phyloP scores from a whole-genome alignment of 2,113 vertebrate species.

The Corythoichthys intestinalis region DNA sequence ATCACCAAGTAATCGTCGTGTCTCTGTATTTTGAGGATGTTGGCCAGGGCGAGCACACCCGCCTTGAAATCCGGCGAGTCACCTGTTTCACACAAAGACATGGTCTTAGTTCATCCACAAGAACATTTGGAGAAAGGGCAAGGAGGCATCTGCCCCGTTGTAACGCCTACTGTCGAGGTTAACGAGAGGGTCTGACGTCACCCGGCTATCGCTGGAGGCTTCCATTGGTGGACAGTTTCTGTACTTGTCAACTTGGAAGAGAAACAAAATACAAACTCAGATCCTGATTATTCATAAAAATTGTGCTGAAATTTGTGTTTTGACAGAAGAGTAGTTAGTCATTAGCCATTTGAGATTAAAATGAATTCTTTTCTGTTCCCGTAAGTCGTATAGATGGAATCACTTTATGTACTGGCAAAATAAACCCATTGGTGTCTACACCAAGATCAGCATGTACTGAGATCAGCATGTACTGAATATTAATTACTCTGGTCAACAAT shows the following conservation, averaged over 20 bases:
- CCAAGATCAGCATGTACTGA: too few species aligned
- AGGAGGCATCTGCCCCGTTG: background rate
- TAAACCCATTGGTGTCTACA: too few species aligned
- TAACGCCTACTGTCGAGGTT: constrained; percentile 86
- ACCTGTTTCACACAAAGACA: constrained; percentile 60
- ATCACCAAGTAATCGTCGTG: constrained; percentile 96
- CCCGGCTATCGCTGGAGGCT: constrained; percentile 72
- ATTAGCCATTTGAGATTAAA: too few species aligned
- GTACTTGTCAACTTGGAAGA: constrained; percentile 85
- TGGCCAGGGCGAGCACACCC: constrained; percentile 89
- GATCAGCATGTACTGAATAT: too few species aligned
- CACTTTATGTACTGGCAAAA: too few species aligned
- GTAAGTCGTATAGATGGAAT: too few species aligned
- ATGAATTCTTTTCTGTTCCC: too few species aligned
- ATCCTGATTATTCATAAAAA: background rate
- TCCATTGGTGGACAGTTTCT: constrained; percentile 80
- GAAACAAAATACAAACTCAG: background rate
- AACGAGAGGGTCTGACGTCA: constrained; percentile 81
- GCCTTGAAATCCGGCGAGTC: constrained; percentile 95
- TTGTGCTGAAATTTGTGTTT: too few species aligned
- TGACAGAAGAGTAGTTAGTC: too few species aligned
- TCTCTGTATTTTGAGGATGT: constrained; percentile 91
- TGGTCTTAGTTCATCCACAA: background rate
- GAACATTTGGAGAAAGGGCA: background rate
- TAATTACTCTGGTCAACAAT: too few species aligned